Evolutionary conservation across 2,888 invertebrate species (phyloP).

Genomic region (Odiellus spinosus): DNA sequence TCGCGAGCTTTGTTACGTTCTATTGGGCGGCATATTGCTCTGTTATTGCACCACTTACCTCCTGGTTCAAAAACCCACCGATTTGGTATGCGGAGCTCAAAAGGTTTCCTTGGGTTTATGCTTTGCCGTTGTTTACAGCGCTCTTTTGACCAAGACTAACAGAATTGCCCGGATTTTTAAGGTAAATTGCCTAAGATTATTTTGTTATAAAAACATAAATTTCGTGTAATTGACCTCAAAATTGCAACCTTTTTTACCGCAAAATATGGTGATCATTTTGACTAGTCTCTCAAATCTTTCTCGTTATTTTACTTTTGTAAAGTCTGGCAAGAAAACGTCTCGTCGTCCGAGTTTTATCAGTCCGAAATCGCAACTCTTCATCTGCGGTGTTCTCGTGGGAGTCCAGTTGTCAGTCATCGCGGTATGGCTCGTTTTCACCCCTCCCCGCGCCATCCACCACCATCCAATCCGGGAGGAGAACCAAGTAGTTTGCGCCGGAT

Average conservation of each 20-base stretch:
- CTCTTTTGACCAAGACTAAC: slow-evolving; percentile 34
- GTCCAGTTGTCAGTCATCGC: slow-evolving; percentile 51
- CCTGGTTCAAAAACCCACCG: slow-evolving; percentile 28
- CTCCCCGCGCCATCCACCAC: slow-evolving; percentile 74
- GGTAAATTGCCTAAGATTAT: no score
- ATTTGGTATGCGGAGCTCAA: slow-evolving; percentile 29
- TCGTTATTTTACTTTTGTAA: no score
- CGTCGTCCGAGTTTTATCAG: slow-evolving; percentile 33
- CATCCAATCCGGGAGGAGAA: slow-evolving; percentile 84
- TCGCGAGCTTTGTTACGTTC: slow-evolving; percentile 32
- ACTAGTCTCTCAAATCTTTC: slow-evolving; percentile 1
- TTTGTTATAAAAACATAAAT: no score
- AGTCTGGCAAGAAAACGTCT: slow-evolving; percentile 29
- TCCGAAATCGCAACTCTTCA: slow-evolving; percentile 33
- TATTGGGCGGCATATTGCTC: slow-evolving; percentile 30
- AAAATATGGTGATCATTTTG: neutral
- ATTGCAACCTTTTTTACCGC: slow-evolving; percentile 19
- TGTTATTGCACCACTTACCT: slow-evolving; percentile 32
- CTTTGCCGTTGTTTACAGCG: slow-evolving; percentile 32
- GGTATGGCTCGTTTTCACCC: slow-evolving; percentile 80
- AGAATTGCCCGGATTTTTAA: slow-evolving; percentile 21
- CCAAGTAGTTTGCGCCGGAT: slow-evolving; percentile 71
- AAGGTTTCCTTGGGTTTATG: slow-evolving; percentile 31
- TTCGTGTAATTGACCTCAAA: no score
- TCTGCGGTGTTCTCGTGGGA: slow-evolving; percentile 29